Percentiles rank a stretch among this genome's conserved stretches.
phyloP scores from a whole-genome alignment of 2,113 vertebrate species.

The Raphicerus campestris region DNA sequence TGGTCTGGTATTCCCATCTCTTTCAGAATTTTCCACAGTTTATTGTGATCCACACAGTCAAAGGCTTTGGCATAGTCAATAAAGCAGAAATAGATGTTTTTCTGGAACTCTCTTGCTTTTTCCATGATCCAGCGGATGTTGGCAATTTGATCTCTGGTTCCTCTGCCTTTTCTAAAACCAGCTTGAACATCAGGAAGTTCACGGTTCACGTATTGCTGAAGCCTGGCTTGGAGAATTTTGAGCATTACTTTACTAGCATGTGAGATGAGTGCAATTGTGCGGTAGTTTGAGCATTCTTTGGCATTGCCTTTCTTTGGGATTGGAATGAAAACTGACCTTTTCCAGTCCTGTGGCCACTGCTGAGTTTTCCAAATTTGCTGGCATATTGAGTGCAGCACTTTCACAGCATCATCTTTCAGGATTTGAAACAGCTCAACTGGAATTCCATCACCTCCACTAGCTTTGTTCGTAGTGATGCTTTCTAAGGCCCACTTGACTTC shows the following conservation, averaged over 20 bases:
- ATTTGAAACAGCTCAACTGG: too few relatives aligned
- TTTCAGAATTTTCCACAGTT: too few relatives aligned
- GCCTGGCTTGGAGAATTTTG: neutral
- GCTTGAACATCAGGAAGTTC: neutral
- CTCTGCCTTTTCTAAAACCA: neutral
- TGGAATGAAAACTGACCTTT: neutral
- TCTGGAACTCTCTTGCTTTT: too few relatives aligned
- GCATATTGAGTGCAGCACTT: too few relatives aligned
- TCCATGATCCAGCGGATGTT: too few relatives aligned
- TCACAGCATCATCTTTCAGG: too few relatives aligned
- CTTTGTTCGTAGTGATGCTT: neutral
- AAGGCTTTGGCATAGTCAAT: too few relatives aligned
- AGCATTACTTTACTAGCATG: neutral
- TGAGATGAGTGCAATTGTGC: neutral
- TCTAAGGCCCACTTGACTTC: neutral
- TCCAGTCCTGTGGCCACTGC: neutral
- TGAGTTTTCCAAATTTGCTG: neutral
- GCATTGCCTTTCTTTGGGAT: neutral
- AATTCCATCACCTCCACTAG: too few relatives aligned
- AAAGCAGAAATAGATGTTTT: too few relatives aligned
- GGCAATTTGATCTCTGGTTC: too few relatives aligned
- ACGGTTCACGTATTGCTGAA: rapidly evolving
- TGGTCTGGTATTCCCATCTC: neutral
- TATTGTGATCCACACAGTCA: too few relatives aligned
- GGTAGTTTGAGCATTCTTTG: neutral